Conservation (phyloP, 2,797 vertebrate species). For the Hippopotamyrus pictus region DNA sequence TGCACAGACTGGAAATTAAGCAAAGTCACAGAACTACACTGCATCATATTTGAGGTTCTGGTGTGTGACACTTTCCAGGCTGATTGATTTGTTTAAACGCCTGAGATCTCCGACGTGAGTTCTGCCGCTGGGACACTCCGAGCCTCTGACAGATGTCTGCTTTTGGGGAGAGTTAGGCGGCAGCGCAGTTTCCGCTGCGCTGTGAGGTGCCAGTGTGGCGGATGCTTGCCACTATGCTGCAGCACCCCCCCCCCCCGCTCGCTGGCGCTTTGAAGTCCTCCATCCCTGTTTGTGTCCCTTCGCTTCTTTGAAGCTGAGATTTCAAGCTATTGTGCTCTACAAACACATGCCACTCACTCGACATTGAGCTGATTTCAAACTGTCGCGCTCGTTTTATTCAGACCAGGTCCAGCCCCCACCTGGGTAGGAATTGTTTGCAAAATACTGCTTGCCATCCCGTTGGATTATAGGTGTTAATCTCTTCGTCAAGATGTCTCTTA, state of each 20-base stretch:
- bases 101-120: not conserved
- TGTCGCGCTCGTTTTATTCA: not conserved
- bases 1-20: not conserved
- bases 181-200: not conserved
- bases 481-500: not conserved
- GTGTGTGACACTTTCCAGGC: not conserved
- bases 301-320: not conserved
- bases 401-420: not conserved
- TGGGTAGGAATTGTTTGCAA: not conserved
- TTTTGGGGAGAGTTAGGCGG: not conserved
- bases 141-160: not conserved
- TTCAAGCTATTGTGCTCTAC: not conserved
- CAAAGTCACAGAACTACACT: not conserved
- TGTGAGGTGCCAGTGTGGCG: not conserved
- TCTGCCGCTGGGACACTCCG: not conserved
- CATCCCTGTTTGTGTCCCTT: not conserved
- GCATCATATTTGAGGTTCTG: not conserved
- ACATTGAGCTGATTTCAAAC: not conserved
- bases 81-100: not conserved
- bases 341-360: not conserved
- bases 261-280: not conserved
- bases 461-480: not conserved
- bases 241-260: not conserved
- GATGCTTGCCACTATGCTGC: not conserved
- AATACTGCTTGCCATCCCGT: not conserved